Conservation (phyloP, 2,888 invertebrate genomes). For the Esperia sulphurella region DNA sequence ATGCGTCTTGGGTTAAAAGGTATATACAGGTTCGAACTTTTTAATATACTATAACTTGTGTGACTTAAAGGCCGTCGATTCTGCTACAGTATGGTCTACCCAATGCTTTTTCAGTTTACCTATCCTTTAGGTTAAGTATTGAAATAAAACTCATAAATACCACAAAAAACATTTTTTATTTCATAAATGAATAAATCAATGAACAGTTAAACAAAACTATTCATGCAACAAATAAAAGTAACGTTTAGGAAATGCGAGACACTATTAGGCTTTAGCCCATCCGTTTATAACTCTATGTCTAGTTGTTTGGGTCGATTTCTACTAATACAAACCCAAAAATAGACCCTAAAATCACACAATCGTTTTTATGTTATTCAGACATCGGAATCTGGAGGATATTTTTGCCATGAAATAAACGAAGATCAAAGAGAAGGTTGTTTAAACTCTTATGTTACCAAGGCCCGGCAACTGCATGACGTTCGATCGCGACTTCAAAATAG, state of each 20-base stretch:
- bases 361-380: constrained; percentile 8
- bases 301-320: constrained; percentile 4
- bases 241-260: constrained; percentile 37
- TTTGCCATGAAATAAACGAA: too few species aligned
- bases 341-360: constrained; percentile 28
- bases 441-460: too few species aligned
- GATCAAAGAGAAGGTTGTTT: too few species aligned
- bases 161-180: constrained; percentile 32
- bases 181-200: constrained; percentile 37
- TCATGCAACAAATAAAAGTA: constrained; percentile 44
- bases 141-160: not conserved
- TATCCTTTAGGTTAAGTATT: not conserved
- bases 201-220: constrained; percentile 36
- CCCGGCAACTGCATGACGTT: too few species aligned
- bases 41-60: too few species aligned
- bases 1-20: too few species aligned
- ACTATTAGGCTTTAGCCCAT: not conserved
- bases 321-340: constrained; percentile 14
- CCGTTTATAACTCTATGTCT: constrained; percentile 3
- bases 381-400: too few species aligned
- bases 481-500: too few species aligned
- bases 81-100: too few species aligned
- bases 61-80: too few species aligned
- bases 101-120: too few species aligned
- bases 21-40: too few species aligned